phyloP scores from a whole-genome alignment of 2,113 vertebrate genomes.

The Callaeas wilsoni region DNA sequence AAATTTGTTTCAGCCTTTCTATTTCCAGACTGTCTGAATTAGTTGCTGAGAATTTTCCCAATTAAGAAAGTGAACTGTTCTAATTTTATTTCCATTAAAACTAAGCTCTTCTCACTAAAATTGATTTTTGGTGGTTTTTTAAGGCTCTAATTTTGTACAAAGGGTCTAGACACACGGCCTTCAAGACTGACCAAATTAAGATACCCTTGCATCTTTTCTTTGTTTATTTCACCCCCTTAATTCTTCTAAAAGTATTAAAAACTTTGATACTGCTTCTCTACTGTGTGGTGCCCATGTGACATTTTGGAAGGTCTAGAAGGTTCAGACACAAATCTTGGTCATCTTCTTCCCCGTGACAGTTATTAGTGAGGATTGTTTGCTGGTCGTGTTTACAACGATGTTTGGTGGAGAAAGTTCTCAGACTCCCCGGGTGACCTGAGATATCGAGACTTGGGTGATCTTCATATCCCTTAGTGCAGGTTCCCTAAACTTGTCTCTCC shows the following conservation, averaged over 20 bases:
- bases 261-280: not conserved
- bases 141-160: not conserved
- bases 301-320: not conserved
- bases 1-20: not conserved
- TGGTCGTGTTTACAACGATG: not conserved
- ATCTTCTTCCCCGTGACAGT: not conserved
- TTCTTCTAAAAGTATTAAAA: not conserved
- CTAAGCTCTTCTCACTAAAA: not conserved
- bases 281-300: not conserved
- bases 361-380: not conserved
- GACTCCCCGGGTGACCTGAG: not conserved
- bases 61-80: not conserved
- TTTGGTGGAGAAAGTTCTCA: not conserved
- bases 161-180: not conserved
- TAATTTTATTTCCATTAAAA: not conserved
- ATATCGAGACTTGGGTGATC: not conserved
- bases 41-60: not conserved
- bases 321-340: not conserved
- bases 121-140: not conserved
- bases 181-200: not conserved
- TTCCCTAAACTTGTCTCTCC: not conserved
- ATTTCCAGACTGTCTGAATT: not conserved
- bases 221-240: not conserved
- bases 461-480: rapidly evolving
- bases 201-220: not conserved